Evolutionary conservation across 2,888 invertebrate species (phyloP), one percentile per base, ranked within the genome.

Genomic region (Himalopsyche tibetana): DNA sequence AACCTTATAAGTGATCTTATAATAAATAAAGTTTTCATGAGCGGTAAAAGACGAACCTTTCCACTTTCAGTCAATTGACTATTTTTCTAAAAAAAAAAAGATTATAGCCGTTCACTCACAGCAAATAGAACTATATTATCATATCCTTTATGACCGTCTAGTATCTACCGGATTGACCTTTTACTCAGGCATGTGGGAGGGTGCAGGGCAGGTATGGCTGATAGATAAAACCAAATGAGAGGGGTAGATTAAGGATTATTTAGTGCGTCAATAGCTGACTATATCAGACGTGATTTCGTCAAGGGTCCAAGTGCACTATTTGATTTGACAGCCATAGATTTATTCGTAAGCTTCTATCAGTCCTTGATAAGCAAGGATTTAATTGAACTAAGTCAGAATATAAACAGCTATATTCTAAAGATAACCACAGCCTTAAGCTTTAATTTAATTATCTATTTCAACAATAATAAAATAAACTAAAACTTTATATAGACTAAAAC

Each of bases 131-230:
- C 36, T 15, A 38, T 36, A 80, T 55, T 19, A 17, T 63, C 42
- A 85, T 85, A 80, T 83, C 85, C 17, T 80, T 81, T 56, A 84
- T 80, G 83, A n/a, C 55, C 45, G 84, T 55, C 55, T 69, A 74
- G 74, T 79, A 81, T 82, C 74, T 45, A 55, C 80, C n/a, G 83
- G 80, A 83, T 83, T 83, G 79, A 83, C 80, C 85, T 74, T 74
- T 74, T 74, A 36, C 82, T 82, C 80, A 45, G 63, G 38, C 82
- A 80, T 74, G 36, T 63, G 63, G 63, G 28, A 28, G 63, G 63
- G 63, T 9, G 36, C 36, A 36, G 74, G 74, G 74, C 74, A 74
- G 74, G 74, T 74, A 74, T 74, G 12, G 74, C 74, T 74, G 74
- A 74, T 74, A 74, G 74, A 74, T 74, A 74, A 74, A 74, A 74